phyloP scores from a whole-genome alignment of 2,797 vertebrate species.

The Danio albolineatus region DNA sequence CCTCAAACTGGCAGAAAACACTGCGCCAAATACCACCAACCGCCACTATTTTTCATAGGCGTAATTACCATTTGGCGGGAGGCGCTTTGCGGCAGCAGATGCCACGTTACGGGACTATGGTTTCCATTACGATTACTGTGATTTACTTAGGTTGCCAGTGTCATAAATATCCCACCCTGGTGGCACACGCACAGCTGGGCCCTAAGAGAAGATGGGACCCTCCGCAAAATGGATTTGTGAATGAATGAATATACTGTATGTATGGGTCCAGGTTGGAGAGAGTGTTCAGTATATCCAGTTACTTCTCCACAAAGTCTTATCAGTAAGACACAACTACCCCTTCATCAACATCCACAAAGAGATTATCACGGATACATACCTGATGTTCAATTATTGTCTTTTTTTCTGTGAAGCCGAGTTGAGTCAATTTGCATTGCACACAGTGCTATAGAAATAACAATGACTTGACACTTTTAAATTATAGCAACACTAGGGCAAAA shows the following conservation, averaged over 20 bases:
- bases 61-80: conserved; percentile 55
- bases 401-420: no score
- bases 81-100: conserved; percentile 60
- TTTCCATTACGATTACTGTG: conserved; percentile 73
- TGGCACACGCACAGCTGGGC: background rate
- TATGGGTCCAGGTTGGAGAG: background rate
- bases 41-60: conserved; percentile 33
- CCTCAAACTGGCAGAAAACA: conserved; percentile 24
- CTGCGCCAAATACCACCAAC: conserved; percentile 28
- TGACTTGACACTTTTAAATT: no score
- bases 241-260: background rate
- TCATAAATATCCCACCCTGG: conserved; percentile 66
- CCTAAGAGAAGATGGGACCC: conserved; percentile 24
- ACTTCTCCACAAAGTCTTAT: background rate
- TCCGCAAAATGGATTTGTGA: conserved; percentile 19
- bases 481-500: no score
- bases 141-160: conserved; percentile 68
- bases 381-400: no score
- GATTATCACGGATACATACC: background rate
- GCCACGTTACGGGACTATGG: conserved; percentile 62
- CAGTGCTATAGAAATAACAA: no score
- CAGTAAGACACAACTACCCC: background rate
- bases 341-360: background rate
- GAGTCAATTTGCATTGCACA: no score
- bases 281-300: background rate